Evolutionary conservation across 2,888 invertebrate genomes (phyloP), one percentile per base, ranked within the genome.

Genomic region (Torymus aiolomorphi): DNA sequence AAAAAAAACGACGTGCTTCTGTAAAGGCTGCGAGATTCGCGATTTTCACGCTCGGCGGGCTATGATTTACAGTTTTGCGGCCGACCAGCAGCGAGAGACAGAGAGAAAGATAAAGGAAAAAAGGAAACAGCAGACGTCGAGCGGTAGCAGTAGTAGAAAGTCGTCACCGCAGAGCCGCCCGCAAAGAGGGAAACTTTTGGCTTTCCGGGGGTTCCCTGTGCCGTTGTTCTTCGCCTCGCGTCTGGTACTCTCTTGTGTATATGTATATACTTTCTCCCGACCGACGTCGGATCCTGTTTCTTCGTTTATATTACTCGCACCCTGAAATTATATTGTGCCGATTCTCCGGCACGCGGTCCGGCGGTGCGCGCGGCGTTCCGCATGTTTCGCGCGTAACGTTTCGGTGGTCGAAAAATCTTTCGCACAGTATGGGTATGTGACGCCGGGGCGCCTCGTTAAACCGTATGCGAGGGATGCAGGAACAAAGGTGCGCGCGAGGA

Each of bases 31-130:
- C 56, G 63, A 14, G 16, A 42, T 51, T 57, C 51, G 66, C 57
- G 31, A 75, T 76, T 67, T 67, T 24, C 66, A 57, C 24, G 52
- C 52, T 67, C 42, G 12, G 20, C 24, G 52, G 57, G 65, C 65
- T 61, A 73, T 78, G 73, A 73, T 78, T 78, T 78, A 78, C 67
- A 61, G 49, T 57, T 31, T 31, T 65, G 72, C 71, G 65, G 65
- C 71, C n/a, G 8, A 54, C 61, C 56, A 63, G 31, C 31, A 63
- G 20, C 24, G 52, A 51, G 31, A 56, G 56, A n/a, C n/a, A 16
- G 11, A 12, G 11, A 14, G 20, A 11, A 14, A 14, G 16, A 52
- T 52, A 51, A 62, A 12, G 56, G 14, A 57, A 65, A 42, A 57
- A 18, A 49, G 49, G 13, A 56, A 20, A 14, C 49, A 54, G 16